phyloP scores from a whole-genome alignment of 2,113 vertebrate genomes.

The Oryctolagus cuniculus region mOryCun1.1 NC_091432.1:217177001-217177500 shows the following conservation, averaged over 20 bases:
- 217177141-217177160: background rate
- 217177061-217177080: background rate
- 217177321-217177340: background rate
- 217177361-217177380: accelerated
- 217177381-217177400: background rate
- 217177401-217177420: conserved; percentile 67
- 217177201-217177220: background rate
- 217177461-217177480: too few relatives aligned
- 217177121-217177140: background rate
- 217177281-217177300: background rate
- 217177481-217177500: too few relatives aligned
- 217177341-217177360: background rate
- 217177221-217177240: accelerated
- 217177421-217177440: background rate
- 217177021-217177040: background rate
- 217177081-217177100: background rate
- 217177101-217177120: background rate
- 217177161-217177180: background rate
- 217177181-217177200: background rate
- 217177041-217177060: background rate
- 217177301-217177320: too few relatives aligned
- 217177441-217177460: background rate
- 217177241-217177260: background rate
- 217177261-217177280: background rate
- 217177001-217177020: background rate